Conservation (phyloP, 1,140 invertebrate genomes). For the Halictus rubicundus region DNA sequence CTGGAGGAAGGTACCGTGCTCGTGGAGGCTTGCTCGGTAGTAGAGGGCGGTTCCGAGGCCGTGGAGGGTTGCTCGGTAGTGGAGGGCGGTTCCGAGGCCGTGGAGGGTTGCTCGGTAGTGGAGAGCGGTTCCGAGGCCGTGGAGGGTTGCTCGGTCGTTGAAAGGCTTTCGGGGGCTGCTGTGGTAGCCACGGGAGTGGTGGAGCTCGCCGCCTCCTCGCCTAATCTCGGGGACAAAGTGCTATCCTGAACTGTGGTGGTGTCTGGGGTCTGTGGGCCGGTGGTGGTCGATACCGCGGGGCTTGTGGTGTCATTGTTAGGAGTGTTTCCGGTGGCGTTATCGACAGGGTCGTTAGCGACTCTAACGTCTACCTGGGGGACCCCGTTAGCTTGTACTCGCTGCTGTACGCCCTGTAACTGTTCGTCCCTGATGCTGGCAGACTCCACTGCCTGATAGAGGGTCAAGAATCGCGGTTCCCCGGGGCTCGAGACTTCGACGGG, state of each 20-base stretch:
- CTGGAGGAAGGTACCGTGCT: background rate
- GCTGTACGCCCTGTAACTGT: slow-evolving; percentile 60
- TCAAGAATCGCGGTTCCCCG: slow-evolving; percentile 74
- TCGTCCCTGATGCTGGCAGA: slow-evolving; percentile 75
- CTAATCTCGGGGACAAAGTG: slow-evolving; percentile 45
- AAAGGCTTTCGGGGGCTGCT: slow-evolving; percentile 34
- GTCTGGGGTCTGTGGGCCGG: slow-evolving; percentile 57
- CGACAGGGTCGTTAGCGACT: slow-evolving; percentile 62
- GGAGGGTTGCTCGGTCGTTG: slow-evolving; percentile 20
- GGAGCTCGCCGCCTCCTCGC: slow-evolving; percentile 38
- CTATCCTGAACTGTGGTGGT: slow-evolving; percentile 58
- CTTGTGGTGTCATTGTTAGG: slow-evolving; percentile 70
- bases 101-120: background rate
- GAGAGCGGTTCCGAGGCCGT: slow-evolving; percentile 18
- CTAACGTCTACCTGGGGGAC: slow-evolving; percentile 68
- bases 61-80: slow-evolving; percentile 20
- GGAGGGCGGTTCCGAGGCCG: background rate
- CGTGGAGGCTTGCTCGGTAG: background rate
- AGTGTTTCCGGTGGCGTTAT: slow-evolving; percentile 67
- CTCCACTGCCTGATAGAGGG: slow-evolving; percentile 77
- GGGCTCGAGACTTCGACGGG: slow-evolving; percentile 72
- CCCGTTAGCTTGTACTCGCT: slow-evolving; percentile 36
- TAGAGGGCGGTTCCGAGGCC: slow-evolving; percentile 14
- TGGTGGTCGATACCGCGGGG: slow-evolving; percentile 56
- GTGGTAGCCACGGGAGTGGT: slow-evolving; percentile 25